Base-by-base conservation (phyloP, 2,113 vertebrate species). In the Herpailurus yagouaroundi region DNA sequence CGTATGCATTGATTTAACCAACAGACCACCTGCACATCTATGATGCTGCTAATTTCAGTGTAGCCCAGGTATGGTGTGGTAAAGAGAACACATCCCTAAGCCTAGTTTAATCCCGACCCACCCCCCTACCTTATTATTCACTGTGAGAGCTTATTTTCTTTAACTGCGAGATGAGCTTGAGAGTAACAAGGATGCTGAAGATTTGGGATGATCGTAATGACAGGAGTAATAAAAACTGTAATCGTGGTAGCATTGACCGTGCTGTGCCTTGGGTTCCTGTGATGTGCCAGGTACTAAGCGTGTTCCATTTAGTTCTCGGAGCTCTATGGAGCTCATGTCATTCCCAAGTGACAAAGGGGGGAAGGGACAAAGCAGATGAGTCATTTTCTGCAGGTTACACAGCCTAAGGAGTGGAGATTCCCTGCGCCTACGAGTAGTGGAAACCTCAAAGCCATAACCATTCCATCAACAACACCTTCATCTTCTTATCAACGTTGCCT, bases 211-310 rank as follows among this genome's bases (percentile, higher is more conserved):
- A 63, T 21, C 33, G 16, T 55, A 76, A 18, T 50, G 48, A 27
- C 19, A 45, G 52, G 31, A 50, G 29, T 25, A 80, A 38, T 41
- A n/a, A 41, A 57, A 74, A 14, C 21, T 25, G 33, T 6, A 36
- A 15, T 21, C 1, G 0, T 1, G 29, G 50, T 2, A 19, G 60
- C n/a, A 13, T 25, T 38, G 48, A 1, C 52, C 14, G 1, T 3
- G 15, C 9, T 27, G 0, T 8, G 29, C 71, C 16, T 19, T 31
- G 33, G 74, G 31, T 68, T 74, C 50, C 50, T 15, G 0, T 16
- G 10, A 21, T 16, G 25, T 3, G 3, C 64, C 41, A 36, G 69
- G 25, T 7, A 7, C 29, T 2, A 31, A 8, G 4, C 23, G 2
- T 7, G 1, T 80, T 69, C 52, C 1, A 0, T 63, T 84, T n/a